Evolutionary conservation across 2,113 vertebrate species (phyloP).

Genomic region (Nothoprocta pentlandii): DNA sequence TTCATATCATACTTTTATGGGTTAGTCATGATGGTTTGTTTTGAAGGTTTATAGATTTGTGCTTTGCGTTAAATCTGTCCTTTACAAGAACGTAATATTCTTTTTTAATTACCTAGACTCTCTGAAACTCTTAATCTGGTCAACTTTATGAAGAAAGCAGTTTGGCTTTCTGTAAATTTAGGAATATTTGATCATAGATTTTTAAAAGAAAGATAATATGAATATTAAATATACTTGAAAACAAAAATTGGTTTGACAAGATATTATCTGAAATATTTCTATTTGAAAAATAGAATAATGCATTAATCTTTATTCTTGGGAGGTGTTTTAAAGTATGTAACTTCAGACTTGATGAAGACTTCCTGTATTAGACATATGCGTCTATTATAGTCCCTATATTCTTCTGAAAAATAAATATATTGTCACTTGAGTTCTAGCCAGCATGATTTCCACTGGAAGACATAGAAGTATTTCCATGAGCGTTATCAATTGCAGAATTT

Average conservation of each 20-base stretch:
- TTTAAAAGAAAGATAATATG: not conserved
- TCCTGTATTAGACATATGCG: not conserved
- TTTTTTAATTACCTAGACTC: not conserved
- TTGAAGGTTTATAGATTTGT: not conserved
- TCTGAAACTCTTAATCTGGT: not conserved
- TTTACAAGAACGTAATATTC: not conserved
- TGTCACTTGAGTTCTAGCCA: not conserved
- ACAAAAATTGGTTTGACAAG: not conserved
- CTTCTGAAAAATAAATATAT: not conserved
- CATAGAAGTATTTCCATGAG: not conserved
- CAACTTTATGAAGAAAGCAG: not conserved
- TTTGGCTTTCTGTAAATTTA: not conserved
- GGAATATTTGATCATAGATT: not conserved
- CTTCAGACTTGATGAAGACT: not conserved
- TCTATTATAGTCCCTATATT: not conserved
- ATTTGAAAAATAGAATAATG: not conserved
- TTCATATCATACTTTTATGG: not conserved
- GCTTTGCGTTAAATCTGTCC: not conserved
- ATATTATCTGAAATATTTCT: not conserved
- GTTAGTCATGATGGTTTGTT: not conserved
- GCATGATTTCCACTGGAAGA: not conserved
- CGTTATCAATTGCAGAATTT: not conserved
- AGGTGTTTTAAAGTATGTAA: not conserved
- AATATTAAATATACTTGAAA: not conserved
- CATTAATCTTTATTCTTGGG: not conserved